phyloP scores from a whole-genome alignment of 2,888 invertebrate genomes.

The Eilema sororculum region DNA sequence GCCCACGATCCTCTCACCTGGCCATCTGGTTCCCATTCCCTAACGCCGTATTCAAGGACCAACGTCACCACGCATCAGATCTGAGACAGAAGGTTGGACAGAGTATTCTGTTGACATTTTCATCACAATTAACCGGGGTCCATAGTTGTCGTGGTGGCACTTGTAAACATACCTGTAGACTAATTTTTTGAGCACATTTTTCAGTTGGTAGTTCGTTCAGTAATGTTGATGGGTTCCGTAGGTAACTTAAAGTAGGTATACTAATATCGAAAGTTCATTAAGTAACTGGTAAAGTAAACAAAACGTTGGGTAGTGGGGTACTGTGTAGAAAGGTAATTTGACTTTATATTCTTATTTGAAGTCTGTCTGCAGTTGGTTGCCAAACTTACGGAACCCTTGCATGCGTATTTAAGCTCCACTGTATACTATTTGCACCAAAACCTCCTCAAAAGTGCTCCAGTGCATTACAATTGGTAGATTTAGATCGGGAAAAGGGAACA shows the following conservation, averaged over 20 bases:
- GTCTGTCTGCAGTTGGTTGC: not conserved
- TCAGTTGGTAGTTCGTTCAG: conserved; percentile 39
- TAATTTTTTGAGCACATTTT: conserved; percentile 47
- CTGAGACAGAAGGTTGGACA: conserved; percentile 83
- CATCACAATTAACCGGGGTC: conserved; percentile 50
- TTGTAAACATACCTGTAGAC: conserved; percentile 29
- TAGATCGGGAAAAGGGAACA: too few species aligned
- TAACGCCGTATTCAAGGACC: conserved; percentile 87
- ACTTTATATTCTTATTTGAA: not conserved
- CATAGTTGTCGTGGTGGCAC: conserved; percentile 64
- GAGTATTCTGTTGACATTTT: conserved; percentile 41
- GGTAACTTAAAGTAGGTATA: conserved; percentile 19
- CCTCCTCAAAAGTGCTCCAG: conserved; percentile 33
- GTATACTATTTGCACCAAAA: conserved; percentile 46
- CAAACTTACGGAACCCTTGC: conserved; percentile 54
- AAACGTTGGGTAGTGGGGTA: not conserved
- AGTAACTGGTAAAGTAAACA: not conserved
- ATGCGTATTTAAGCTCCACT: conserved; percentile 45
- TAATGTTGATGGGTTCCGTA: conserved; percentile 48
- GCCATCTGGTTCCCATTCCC: conserved; percentile 88
- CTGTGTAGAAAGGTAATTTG: not conserved
- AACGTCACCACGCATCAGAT: conserved; percentile 81
- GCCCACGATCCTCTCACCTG: conserved; percentile 86
- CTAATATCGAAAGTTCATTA: not conserved
- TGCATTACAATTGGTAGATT: conserved; percentile 13